These are phyloP conservation scores for Gasterosteus aculeatus DNA, from an alignment of 2,113 vertebrate genomes.

Conservation along the genomic window DNA sequence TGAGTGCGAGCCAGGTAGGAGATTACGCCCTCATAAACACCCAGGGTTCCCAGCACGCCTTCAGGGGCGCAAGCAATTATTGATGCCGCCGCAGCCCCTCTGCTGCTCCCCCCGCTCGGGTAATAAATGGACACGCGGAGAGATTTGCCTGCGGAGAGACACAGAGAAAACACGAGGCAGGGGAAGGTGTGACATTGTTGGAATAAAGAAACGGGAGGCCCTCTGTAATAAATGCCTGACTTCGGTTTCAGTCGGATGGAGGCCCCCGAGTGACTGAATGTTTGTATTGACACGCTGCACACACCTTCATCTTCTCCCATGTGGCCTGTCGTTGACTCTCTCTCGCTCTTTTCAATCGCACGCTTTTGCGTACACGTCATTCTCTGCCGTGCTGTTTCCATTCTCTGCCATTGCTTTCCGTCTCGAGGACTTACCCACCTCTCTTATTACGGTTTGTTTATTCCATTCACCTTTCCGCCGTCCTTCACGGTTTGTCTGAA, in stretches of 20 bases:
- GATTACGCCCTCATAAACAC: constrained; percentile 56
- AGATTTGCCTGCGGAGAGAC: constrained; percentile 13
- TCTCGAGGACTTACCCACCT: constrained; percentile 15
- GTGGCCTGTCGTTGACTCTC: constrained; percentile 41
- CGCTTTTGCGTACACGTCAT: constrained; percentile 12
- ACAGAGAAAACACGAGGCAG: constrained; percentile 1
- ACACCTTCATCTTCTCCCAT: constrained; percentile 52
- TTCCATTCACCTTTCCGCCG: constrained; percentile 44
- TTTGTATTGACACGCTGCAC: constrained; percentile 69
- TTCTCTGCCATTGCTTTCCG: constrained; percentile 33
- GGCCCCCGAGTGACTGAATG: constrained; percentile 59
- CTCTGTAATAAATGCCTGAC: constrained; percentile 9
- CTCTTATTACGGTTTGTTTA: constrained; percentile 38
- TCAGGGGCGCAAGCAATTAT: constrained; percentile 39
- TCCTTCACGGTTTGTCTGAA: constrained; percentile 48
- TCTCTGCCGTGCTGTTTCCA: constrained; percentile 32
- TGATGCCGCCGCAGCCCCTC: constrained; percentile 30
- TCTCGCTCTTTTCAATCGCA: constrained; percentile 13
- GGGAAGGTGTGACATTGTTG: constrained; percentile 21
- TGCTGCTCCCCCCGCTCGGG: constrained; percentile 18
- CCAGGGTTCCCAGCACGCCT: constrained; percentile 28
- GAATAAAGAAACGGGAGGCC: not conserved
- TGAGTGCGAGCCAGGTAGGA: constrained; percentile 67
- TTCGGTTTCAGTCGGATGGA: constrained; percentile 44
- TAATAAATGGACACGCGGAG: not conserved